Evolutionary conservation across 2,797 vertebrate genomes (phyloP).

Genomic region (Cephalopachus bancanus): DNA sequence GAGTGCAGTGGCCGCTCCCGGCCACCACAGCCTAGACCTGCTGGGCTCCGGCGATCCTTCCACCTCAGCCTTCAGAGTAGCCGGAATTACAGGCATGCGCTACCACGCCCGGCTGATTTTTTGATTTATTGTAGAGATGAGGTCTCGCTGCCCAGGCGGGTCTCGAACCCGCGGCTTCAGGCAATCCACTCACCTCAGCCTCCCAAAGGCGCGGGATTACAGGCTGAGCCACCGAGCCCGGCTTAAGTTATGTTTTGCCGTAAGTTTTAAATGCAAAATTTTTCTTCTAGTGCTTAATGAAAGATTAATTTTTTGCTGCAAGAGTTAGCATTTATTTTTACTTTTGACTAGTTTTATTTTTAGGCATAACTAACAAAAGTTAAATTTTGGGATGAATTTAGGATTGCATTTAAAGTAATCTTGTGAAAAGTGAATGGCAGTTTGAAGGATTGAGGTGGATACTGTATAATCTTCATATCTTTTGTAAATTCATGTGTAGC

Average conservation of each 20-base stretch:
- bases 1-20: no score
- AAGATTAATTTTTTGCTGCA: conserved; percentile 59
- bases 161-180: no score
- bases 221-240: no score
- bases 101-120: no score
- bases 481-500: conserved; percentile 23
- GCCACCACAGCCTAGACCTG: no score
- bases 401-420: background rate
- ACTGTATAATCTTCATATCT: conserved; percentile 9
- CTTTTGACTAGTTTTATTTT: conserved; percentile 47
- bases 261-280: conserved; percentile 59
- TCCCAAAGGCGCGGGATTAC: no score
- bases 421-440: conserved; percentile 42
- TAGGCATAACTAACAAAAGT: conserved; percentile 1
- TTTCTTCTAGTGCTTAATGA: conserved; percentile 2
- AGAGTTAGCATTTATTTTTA: conserved; percentile 52
- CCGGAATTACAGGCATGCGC: no score
- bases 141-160: no score
- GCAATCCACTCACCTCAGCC: no score
- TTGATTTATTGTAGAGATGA: no score
- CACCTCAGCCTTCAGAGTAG: no score
- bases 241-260: conserved; percentile 12
- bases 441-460: background rate
- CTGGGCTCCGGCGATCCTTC: no score
- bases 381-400: conserved; percentile 49